Percentiles rank a stretch among this genome's conserved stretches.
Evolutionary conservation across 2,797 vertebrate species (phyloP).

Genomic region (Acanthopagrus latus): DNA sequence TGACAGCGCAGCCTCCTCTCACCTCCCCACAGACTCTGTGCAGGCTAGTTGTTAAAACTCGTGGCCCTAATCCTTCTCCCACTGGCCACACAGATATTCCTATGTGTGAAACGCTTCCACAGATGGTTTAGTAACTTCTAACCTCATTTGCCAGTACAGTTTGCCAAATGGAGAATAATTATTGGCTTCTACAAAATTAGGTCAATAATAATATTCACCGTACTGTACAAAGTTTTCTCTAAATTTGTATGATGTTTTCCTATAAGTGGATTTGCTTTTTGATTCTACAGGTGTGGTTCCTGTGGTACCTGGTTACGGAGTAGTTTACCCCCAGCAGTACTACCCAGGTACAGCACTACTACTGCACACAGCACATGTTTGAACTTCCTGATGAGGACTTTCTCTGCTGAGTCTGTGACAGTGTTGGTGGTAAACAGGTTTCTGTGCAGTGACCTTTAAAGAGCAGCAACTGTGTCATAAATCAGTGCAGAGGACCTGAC

Average conservation of each 20-base stretch:
- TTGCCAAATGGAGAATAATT: conserved; percentile 30
- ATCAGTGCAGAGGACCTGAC: conserved; percentile 46
- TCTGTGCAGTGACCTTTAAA: conserved; percentile 30
- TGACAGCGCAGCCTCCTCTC: conserved; percentile 28
- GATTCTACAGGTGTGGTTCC: conserved; percentile 51
- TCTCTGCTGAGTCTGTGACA: not conserved
- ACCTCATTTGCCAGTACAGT: conserved; percentile 6
- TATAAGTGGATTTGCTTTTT: conserved; percentile 6
- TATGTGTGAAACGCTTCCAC: conserved; percentile 44
- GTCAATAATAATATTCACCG: conserved; percentile 10
- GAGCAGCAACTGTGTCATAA: conserved; percentile 28
- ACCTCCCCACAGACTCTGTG: conserved; percentile 15
- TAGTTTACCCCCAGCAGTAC: conserved; percentile 80
- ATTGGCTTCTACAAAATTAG: conserved; percentile 16
- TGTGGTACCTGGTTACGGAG: conserved; percentile 75
- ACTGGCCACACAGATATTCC: conserved; percentile 1
- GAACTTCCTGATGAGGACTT: not conserved
- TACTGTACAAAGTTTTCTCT: not conserved
- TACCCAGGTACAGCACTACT: conserved; percentile 75
- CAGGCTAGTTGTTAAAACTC: conserved; percentile 18
- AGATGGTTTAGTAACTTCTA: conserved; percentile 51
- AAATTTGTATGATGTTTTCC: not conserved
- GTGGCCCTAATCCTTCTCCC: conserved; percentile 51
- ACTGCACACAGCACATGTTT: not conserved
- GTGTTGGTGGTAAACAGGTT: not conserved